Base-by-base conservation (phyloP, 2,113 vertebrate genomes). In the Nothobranchius kuhntae region DNA sequence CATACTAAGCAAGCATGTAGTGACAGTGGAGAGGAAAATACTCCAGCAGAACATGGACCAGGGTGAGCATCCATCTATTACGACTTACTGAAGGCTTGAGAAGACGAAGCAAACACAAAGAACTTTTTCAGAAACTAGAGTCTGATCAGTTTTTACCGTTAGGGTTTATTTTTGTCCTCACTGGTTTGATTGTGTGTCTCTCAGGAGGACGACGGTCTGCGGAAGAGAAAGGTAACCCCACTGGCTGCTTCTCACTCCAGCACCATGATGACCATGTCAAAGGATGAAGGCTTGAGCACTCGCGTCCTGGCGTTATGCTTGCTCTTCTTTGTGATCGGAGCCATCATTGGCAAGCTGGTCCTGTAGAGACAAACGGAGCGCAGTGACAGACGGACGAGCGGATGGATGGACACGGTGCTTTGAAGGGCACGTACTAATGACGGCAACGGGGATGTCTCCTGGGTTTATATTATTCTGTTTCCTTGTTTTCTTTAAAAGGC, bases 251-350 rank as follows among this genome's bases (percentile, higher is more conserved):
- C 82, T 47, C 76, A 84, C 71, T 76, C 81, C 13, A 89, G 92
- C 21, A 9, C 75, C 47, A 75, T 82, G 82, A 86, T 86, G 35
- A 88, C 93, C 6, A 53, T 53, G 52, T 7, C 38, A 81, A 95
- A 92, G 90, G 95, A 96, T 0, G 96, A 96, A 83, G 95, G 95
- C 72, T 89, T 95, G 55, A 95, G 91, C 86, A 89, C 93, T 78
- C 93, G 96, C 73, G 77, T 95, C 66, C 93, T 98, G 35, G 96
- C 95, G 2, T 88, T 98, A 77, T 94, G 94, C 72, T 92, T 98
- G 66, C 86, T 98, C 88, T 95, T 98, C 94, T 98, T 98, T 82
- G 95, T 98, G 78, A 91, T 98, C 7, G 96, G 96, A 61, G 95
- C 96, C 88, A 95, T 98, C 92, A 86, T 96, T 84, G 96, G 96